A percentile compares a stretch with the other conserved stretches of the same genome.
phyloP scores from a whole-genome alignment of 1,140 invertebrate species.

The Ladona fulva region DNA sequence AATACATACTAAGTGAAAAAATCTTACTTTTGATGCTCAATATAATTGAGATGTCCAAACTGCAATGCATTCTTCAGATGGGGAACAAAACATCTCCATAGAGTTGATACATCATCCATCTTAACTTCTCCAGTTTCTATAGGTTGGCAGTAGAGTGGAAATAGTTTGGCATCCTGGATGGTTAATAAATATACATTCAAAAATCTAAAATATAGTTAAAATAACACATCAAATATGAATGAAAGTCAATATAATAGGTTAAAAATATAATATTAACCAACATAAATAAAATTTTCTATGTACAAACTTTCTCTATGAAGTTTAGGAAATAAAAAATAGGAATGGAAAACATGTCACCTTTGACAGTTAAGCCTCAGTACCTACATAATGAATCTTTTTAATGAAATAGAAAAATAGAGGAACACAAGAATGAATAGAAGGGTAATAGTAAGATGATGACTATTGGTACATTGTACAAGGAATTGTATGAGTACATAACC shows the following conservation, averaged over 20 bases:
- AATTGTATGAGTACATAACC: no score
- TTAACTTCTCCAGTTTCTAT: conserved; percentile 47
- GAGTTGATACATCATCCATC: conserved; percentile 49
- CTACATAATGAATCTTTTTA: no score
- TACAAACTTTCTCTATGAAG: no score
- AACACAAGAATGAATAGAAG: no score
- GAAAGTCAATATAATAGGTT: background rate
- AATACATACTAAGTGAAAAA: no score
- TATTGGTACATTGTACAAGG: no score
- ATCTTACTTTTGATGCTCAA: background rate
- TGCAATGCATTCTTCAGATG: conserved; percentile 63
- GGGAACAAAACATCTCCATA: conserved; percentile 71
- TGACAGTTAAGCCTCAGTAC: no score
- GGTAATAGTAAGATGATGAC: no score
- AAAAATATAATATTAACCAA: background rate
- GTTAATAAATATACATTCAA: background rate
- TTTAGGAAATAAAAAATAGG: no score
- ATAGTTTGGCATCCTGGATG: conserved; percentile 36
- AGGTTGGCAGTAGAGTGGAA: conserved; percentile 65
- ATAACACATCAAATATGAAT: background rate
- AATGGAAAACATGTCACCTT: no score
- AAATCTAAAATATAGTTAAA: background rate
- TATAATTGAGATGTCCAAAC: conserved; percentile 32
- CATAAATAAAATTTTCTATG: background rate
- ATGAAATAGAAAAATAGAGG: no score